Base-by-base conservation (phyloP, 2,113 vertebrate genomes). In the Corapipo altera region DNA sequence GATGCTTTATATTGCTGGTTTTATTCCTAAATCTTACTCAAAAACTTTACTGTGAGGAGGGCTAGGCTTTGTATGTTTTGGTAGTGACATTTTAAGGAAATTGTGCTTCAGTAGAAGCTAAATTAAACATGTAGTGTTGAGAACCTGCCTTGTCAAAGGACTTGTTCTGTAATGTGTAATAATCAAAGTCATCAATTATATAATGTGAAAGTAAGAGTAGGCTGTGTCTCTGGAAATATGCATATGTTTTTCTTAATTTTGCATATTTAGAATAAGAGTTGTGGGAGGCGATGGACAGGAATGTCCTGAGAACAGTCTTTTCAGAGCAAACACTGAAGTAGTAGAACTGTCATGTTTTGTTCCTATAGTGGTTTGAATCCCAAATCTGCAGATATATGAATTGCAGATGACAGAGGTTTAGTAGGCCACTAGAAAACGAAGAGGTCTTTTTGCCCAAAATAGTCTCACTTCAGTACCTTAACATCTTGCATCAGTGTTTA, bases 121-220 rank as follows among this genome's bases (percentile, higher is more conserved):
- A 61, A 76, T 83, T 1, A 5, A 3, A 76, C 8, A 8, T 0
- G 0, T 61, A 28, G 19, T 22, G 14, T 64, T 84, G 72, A 77
- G 69, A 84, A 32, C 21, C 39, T 88, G 11, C 41, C 32, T 66
- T 84, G 39, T n/a, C 32, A 26, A 32, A 86, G 33, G 41, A 64
- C 11, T 71, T 41, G 27, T 57, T 82, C 39, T 64, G 12, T 66
- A 66, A 59, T 55, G 54, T 83, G 20, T 58, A 58, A 39, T 55
- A 58, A 39, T 51, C 33, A 14, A 59, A 72, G n/a, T 69, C 11
- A 39, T 59, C 46, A 48, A 3, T 70, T 91, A 66, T 46, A 44
- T 39, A 49, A 79, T 12, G 43, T 79, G 46, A 55, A 71, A 90
- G 32, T 80, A 76, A 73, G 9, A 6, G 7, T 43, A 79, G 64